These are phyloP conservation scores for Hyalella azteca DNA, from an alignment of 2,888 invertebrate genomes.

Conservation along the genomic window DNA sequence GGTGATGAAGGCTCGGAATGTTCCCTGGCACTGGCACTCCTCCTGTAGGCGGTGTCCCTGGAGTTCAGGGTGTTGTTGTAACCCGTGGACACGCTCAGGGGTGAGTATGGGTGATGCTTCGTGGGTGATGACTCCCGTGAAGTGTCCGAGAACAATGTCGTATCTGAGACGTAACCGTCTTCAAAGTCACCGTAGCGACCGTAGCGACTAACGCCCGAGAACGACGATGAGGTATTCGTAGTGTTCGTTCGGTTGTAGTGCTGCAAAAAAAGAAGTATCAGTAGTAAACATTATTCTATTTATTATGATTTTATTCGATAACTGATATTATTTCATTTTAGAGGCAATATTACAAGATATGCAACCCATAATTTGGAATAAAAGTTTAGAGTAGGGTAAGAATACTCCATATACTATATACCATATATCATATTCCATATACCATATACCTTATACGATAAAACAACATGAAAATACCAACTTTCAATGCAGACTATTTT, in stretches of 20 bases:
- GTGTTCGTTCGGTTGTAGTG: constrained; percentile 64
- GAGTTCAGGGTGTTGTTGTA: constrained; percentile 35
- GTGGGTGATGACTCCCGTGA: constrained; percentile 59
- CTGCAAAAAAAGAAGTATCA: too few species aligned
- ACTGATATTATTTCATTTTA: too few species aligned
- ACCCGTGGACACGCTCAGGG: constrained; percentile 73
- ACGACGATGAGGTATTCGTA: constrained; percentile 37
- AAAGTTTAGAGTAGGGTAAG: too few species aligned
- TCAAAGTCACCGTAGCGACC: constrained; percentile 52
- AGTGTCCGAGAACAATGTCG: constrained; percentile 78
- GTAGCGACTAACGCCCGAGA: constrained; percentile 11
- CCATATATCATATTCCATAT: too few species aligned
- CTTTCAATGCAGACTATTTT: too few species aligned
- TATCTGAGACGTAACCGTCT: constrained; percentile 80
- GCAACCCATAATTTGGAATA: too few species aligned
- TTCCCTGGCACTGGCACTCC: constrained; percentile 38
- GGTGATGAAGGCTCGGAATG: constrained; percentile 59
- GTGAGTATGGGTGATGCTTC: constrained; percentile 65
- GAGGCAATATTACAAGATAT: too few species aligned
- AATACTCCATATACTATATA: too few species aligned
- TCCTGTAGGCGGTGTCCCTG: background rate
- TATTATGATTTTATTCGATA: too few species aligned
- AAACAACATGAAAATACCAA: too few species aligned
- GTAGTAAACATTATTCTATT: too few species aligned
- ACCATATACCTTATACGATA: too few species aligned